A percentile compares a stretch with the other conserved stretches of the same genome.
Conservation (phyloP, 2,888 invertebrate species). For the Koerneria pararmatus region DNA sequence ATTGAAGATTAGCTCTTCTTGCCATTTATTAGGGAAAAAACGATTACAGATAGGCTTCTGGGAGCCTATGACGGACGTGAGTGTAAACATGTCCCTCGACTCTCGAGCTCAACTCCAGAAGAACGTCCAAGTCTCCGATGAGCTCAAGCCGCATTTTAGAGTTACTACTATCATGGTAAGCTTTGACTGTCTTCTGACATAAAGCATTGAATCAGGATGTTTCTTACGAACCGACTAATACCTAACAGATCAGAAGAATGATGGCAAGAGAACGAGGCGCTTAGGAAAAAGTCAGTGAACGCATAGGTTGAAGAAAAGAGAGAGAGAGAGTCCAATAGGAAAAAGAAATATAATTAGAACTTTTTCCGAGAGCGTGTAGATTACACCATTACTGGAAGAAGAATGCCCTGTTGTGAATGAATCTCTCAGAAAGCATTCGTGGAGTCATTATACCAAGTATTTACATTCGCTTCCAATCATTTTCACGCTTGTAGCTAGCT, state of each 20-base stretch:
- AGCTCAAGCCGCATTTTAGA: slow-evolving; percentile 60
- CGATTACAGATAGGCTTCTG: slow-evolving; percentile 56
- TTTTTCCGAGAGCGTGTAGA: no score
- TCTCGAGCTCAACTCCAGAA: slow-evolving; percentile 52
- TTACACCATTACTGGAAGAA: no score
- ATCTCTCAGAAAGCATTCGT: no score
- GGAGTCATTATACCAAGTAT: no score
- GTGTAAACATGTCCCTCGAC: slow-evolving; percentile 54
- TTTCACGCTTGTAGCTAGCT: no score
- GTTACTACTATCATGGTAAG: slow-evolving; percentile 61
- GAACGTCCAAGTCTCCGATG: slow-evolving; percentile 58
- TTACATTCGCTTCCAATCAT: no score
- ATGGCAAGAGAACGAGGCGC: neutral
- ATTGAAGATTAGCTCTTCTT: slow-evolving; percentile 7
- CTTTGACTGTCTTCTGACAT: slow-evolving; percentile 14
- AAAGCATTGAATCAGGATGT: neutral
- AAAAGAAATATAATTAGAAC: no score
- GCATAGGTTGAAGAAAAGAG: no score
- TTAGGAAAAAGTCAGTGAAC: neutral
- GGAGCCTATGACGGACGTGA: slow-evolving; percentile 53
- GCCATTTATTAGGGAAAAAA: neutral
- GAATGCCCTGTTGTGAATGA: no score
- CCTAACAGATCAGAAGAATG: neutral
- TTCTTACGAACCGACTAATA: neutral
- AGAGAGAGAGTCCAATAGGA: no score